Percentiles rank a stretch among this genome's conserved stretches.
These are phyloP conservation scores for Arion vulgaris DNA, from an alignment of 1,140 invertebrate genomes.

Conservation along the genomic window DNA sequence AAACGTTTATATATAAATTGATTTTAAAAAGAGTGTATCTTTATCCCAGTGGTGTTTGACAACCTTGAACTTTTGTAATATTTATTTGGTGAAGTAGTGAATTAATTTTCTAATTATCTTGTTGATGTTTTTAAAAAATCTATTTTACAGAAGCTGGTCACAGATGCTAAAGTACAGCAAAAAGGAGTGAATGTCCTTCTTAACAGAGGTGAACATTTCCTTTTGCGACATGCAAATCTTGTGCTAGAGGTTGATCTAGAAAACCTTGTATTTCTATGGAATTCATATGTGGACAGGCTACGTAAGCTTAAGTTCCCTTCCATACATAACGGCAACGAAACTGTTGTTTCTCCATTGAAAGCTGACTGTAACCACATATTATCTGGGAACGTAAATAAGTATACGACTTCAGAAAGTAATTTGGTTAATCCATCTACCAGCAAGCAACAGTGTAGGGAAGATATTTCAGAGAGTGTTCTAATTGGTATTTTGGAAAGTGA, in stretches of 20 bases:
- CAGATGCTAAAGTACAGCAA: conserved; percentile 34
- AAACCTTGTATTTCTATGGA: conserved; percentile 38
- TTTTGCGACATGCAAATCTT: conserved; percentile 20
- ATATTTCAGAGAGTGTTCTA: neutral
- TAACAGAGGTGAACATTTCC: conserved; percentile 24
- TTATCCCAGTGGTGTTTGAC: no score
- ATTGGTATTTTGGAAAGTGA: neutral
- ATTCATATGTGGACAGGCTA: conserved; percentile 31
- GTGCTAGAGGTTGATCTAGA: conserved; percentile 38
- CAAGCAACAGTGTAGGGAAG: neutral
- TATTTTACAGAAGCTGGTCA: conserved; percentile 36
- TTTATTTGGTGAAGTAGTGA: no score
- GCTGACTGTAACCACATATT: neutral
- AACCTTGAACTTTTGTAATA: no score
- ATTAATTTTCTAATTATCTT: no score
- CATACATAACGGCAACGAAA: neutral
- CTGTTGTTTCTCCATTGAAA: neutral
- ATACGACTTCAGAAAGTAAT: neutral
- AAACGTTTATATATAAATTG: no score
- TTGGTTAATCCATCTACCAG: neutral
- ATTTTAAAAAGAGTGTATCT: no score
- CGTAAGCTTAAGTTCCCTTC: neutral
- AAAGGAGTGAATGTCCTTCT: conserved; percentile 35
- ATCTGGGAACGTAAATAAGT: neutral
- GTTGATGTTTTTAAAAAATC: no score